Evolutionary conservation across 2,888 invertebrate genomes (phyloP).

Genomic region (Cecidostiba fungosa): DNA sequence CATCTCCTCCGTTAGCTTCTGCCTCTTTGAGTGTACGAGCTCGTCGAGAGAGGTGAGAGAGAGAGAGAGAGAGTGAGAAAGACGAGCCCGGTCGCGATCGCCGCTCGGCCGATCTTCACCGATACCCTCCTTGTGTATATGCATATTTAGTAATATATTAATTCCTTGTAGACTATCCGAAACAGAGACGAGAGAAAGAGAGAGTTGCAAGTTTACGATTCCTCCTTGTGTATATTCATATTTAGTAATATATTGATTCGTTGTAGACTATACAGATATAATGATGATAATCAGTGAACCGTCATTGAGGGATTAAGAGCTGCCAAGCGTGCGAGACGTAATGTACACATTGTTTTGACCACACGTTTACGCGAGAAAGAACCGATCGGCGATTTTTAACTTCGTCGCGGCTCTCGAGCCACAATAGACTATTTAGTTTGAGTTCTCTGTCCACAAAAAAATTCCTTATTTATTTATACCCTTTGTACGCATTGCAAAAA

Average conservation of each 20-base stretch:
- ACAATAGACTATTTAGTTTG: conserved; percentile 19
- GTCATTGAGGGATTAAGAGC: background rate
- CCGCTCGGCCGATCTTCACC: conserved; percentile 63
- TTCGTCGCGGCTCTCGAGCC: conserved; percentile 46
- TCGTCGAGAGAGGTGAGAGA: too few species aligned
- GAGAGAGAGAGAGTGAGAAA: too few species aligned
- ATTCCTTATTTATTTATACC: conserved; percentile 53
- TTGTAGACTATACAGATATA: conserved; percentile 59
- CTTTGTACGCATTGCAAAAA: conserved; percentile 34
- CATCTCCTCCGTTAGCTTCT: background rate
- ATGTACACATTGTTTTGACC: conserved; percentile 18
- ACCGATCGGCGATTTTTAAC: conserved; percentile 16
- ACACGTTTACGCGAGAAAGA: conserved; percentile 24
- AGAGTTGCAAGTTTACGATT: conserved; percentile 14
- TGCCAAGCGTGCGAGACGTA: conserved; percentile 34
- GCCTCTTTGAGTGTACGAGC: background rate
- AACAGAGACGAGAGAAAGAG: conserved; percentile 61
- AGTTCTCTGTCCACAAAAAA: conserved; percentile 34
- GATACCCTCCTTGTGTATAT: conserved; percentile 74
- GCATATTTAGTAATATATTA: conserved; percentile 76
- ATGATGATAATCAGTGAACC: conserved; percentile 8
- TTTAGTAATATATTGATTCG: conserved; percentile 75
- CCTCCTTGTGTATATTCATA: conserved; percentile 75
- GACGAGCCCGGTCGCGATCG: conserved; percentile 78
- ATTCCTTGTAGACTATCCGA: conserved; percentile 65